A percentile compares a stretch with the other conserved stretches of the same genome.
These are phyloP conservation scores for Stenopsyche tienmushanensis DNA, from an alignment of 1,140 invertebrate genomes.

Conservation along the genomic window DNA sequence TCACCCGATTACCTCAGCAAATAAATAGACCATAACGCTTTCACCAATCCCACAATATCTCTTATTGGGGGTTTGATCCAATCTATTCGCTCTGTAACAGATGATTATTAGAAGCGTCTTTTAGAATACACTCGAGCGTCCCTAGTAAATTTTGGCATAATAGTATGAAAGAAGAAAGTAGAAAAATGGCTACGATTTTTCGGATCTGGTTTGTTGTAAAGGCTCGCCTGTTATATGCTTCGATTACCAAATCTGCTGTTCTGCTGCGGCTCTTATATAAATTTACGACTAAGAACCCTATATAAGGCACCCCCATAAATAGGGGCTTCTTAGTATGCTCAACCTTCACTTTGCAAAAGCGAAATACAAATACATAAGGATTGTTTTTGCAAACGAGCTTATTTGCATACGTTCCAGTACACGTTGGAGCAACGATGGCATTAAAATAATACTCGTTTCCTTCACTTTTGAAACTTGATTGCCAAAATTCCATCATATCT, in stretches of 20 bases:
- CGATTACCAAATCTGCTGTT: constrained; percentile 22
- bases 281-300: constrained; percentile 3
- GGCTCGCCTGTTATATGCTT: constrained; percentile 5
- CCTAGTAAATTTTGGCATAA: not conserved
- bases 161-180: not conserved
- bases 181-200: not conserved
- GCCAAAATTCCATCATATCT: too few species aligned
- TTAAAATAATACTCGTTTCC: too few species aligned
- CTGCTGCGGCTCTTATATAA: constrained; percentile 3
- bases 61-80: too few species aligned
- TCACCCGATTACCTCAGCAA: too few species aligned
- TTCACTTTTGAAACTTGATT: too few species aligned
- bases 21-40: too few species aligned
- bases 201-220: not conserved
- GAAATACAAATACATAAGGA: not conserved
- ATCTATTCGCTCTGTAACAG: too few species aligned
- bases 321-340: not conserved
- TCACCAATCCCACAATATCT: too few species aligned
- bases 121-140: not conserved
- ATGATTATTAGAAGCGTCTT: not conserved
- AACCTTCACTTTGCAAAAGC: not conserved
- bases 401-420: not conserved
- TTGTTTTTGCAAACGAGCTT: not conserved
- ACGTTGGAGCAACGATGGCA: too few species aligned
- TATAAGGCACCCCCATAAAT: not conserved